Evolutionary conservation across 2,797 vertebrate species (phyloP), one percentile per base, ranked within the genome.

Genomic region (Sternarchorhynchus goeldii): DNA sequence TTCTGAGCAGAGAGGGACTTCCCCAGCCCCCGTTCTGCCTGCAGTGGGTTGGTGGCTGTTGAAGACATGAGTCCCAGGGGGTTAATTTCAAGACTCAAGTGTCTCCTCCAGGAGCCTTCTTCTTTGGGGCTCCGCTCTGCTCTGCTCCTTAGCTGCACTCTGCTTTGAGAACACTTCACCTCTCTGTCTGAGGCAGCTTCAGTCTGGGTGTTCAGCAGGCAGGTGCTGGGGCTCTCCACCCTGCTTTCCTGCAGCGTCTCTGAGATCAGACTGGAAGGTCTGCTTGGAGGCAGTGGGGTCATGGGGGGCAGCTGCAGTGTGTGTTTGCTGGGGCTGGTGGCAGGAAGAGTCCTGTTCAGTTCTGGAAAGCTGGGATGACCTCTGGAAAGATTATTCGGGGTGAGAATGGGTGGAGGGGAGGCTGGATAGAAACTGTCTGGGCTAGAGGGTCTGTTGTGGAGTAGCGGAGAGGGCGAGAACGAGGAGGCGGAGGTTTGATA

Each of bases 1-100:
- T 96, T 96, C 89, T 98, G 95, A 82, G 93, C 95, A 21, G 97
- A 98, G 82, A 95, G 89, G 73, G 96, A 97, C 88, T 97, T 97
- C 63, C 94, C 96, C 4, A 96, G 92, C 83, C 92, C 88, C 85
- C 91, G 92, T 70, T 93, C 94, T 82, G 92, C 89, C 60, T 94
- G 92, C 78, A 89, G 90, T 0, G 66, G 82, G 66, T 34, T 73
- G 5, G 88, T 85, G 21, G 84, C 83, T 78, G 82, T 82, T 0
- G 92, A 90, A 7, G 91, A 89, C 83, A 95, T 92, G 45, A 95
- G 93, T 81, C 95, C 86, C 85, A 97, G 88, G 79, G 92, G 90
- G 84, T 96, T 96, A 75, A 95, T 93, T 87, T 95, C 96, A 83
- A 93, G 91, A 88, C 97, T 97, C 87, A 96, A 93, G 70, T 96